Base-by-base conservation (phyloP, 2,888 invertebrate species). In the Amphimallon solstitiale region DNA sequence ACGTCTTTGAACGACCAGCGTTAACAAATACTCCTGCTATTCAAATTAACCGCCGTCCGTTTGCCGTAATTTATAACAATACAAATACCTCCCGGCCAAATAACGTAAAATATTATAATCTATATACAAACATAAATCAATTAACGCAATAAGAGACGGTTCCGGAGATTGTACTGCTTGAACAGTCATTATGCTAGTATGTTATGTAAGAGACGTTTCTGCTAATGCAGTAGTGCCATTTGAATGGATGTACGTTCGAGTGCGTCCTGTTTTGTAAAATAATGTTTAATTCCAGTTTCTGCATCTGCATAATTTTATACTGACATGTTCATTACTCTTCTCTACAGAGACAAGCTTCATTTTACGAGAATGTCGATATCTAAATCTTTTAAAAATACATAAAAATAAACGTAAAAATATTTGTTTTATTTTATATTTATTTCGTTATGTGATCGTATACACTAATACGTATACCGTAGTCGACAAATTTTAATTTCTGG, bases 131-230 rank as follows among this genome's bases (percentile, higher is more conserved):
- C 40, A 21, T 56, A 43, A 40, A 56, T 56, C 56, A 40, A 56
- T 56, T 56, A 40, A 40, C 14, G 21, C 40, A 56, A 56, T 56
- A 56, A 56, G 56, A 56, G 17, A 56, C 21, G 56, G 21, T 40
- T 21, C 29, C 23, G 14, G 6, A 5, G 12, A 7, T 38, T 10
- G 23, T 56, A 35, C 1, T 9, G 40, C 2, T 29, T 21, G 38
- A 19, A 29, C 19, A 40, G 14, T 56, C 29, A 40, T 56, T 56
- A n/a, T n/a, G n/a, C n/a, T n/a, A n/a, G n/a, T 56, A 14, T 40
- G 40, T 43, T 56, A 56, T 23, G 10, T 2, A 14, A 2, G 10
- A 2, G 17, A 10, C 21, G 40, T 56, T 56, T 19, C 38, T 15
- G 43, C 19, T 46, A 21, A 29, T 17, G 7, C 37, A 37, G 37